Evolutionary conservation across 2,888 invertebrate species (phyloP), one percentile per base, ranked within the genome.

Genomic region (Philereme vetulata): DNA sequence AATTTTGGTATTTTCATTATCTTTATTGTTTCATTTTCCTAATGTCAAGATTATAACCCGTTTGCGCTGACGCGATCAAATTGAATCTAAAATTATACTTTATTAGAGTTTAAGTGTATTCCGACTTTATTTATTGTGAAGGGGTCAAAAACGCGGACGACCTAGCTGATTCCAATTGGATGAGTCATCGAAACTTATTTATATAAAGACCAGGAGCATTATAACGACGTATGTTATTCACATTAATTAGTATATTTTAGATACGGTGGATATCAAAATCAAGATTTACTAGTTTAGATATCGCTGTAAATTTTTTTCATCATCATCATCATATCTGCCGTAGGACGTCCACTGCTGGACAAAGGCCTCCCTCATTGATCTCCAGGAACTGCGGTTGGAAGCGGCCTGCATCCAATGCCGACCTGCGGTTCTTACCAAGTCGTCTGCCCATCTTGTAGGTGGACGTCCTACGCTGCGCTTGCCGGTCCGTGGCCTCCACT

Each of bases 1-100:
- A 87, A 87, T 89, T 84, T 75, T 71, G 84, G 87, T 88, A 89
- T 90, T 86, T 85, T 86, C 83, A 87, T 87, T 80, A 77, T 75
- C 74, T 83, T 82, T 87, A 86, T 86, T 88, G 87, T 88, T 87
- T 85, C 76, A 80, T 84, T 76, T 67, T 78, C 57, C 68, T 72
- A 79, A 80, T 81, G 74, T 74, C 65, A 74, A 71, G 70, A 75
- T 76, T 52, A 53, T 51, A 70, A 66, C 68, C 54, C 35, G 66
- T 66, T 67, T 38, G 36, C 32, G 47, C 45, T 51, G 66, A 65
- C 45, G 66, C 51, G 49, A 57, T 52, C 45, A 44, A 43, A 54
- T 53, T 64, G 56, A 65, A 56, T 63, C 64, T 63, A 54, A 51
- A 66, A 63, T 54, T 46, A 51, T 58, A 69, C 65, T 61, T 67